Evolutionary conservation across 2,888 invertebrate species (phyloP).

Genomic region (Agonum fuliginosum): DNA sequence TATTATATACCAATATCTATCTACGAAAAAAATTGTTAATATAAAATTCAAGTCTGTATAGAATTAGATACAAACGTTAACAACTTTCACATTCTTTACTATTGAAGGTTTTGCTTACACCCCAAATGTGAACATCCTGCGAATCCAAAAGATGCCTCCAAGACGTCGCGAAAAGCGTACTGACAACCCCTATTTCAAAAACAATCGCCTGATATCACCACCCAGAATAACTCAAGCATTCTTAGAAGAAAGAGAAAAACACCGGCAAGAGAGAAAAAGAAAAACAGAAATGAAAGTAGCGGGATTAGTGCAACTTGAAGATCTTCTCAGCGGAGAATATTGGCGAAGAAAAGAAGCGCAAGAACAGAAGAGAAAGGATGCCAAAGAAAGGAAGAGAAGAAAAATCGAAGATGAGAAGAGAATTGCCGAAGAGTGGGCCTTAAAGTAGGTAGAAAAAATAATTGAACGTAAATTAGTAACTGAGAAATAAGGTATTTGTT

Average conservation of each 20-base stretch:
- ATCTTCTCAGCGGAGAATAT: slow-evolving; percentile 77
- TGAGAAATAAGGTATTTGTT: no score
- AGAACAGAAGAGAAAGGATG: slow-evolving; percentile 63
- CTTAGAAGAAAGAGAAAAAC: slow-evolving; percentile 72
- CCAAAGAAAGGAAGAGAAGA: slow-evolving; percentile 63
- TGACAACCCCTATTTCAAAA: slow-evolving; percentile 71
- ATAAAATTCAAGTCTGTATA: no score
- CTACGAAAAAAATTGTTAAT: no score
- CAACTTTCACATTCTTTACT: background rate
- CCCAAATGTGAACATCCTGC: slow-evolving; percentile 74
- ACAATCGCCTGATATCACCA: slow-evolving; percentile 77
- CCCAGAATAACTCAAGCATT: slow-evolving; percentile 70
- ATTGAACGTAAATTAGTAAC: no score
- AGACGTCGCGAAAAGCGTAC: slow-evolving; percentile 64
- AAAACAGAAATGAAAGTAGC: slow-evolving; percentile 68
- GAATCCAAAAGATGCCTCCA: slow-evolving; percentile 72
- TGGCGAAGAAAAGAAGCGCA: slow-evolving; percentile 68
- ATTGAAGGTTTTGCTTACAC: slow-evolving; percentile 73
- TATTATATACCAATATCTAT: no score
- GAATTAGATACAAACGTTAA: no score
- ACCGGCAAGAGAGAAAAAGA: slow-evolving; percentile 66
- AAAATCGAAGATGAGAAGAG: slow-evolving; percentile 64
- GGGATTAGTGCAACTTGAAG: slow-evolving; percentile 75
- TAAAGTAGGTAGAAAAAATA: slow-evolving; percentile 70
- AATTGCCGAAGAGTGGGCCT: slow-evolving; percentile 61